Conservation (phyloP, 2,797 vertebrate genomes). For the Tokudaia muenninki region DNA sequence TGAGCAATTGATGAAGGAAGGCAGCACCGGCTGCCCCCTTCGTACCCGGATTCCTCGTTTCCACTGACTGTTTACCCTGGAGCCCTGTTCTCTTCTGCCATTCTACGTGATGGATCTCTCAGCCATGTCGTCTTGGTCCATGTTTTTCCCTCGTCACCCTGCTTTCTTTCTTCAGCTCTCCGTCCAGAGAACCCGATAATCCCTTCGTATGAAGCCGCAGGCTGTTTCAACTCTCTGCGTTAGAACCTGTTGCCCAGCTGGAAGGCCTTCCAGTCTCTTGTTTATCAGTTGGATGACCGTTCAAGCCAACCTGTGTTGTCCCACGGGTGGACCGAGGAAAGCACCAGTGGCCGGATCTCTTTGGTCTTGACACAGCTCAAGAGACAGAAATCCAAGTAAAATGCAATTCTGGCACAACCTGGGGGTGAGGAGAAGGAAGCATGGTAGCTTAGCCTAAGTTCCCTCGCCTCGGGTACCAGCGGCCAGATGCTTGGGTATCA, state of each 20-base stretch:
- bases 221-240: not conserved
- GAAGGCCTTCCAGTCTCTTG: constrained; percentile 50
- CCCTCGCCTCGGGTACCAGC: not conserved
- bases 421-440: not conserved
- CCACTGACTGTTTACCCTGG: constrained; percentile 47
- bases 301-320: constrained; percentile 46
- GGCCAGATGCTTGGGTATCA: not conserved
- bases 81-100: constrained; percentile 12
- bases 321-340: constrained; percentile 9
- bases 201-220: too few species aligned
- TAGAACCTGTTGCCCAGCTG: constrained; percentile 43
- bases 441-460: not conserved
- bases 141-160: too few species aligned
- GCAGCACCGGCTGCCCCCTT: not conserved
- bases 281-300: constrained; percentile 63
- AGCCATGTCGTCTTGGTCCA: too few species aligned
- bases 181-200: too few species aligned
- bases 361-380: not conserved
- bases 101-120: constrained; percentile 16
- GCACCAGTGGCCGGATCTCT: constrained; percentile 17
- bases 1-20: accelerated
- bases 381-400: not conserved
- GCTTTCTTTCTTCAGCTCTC: too few species aligned
- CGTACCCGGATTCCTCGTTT: not conserved
- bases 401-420: not conserved